phyloP scores from a whole-genome alignment of 2,888 invertebrate genomes.

The Athalia rosae region DNA sequence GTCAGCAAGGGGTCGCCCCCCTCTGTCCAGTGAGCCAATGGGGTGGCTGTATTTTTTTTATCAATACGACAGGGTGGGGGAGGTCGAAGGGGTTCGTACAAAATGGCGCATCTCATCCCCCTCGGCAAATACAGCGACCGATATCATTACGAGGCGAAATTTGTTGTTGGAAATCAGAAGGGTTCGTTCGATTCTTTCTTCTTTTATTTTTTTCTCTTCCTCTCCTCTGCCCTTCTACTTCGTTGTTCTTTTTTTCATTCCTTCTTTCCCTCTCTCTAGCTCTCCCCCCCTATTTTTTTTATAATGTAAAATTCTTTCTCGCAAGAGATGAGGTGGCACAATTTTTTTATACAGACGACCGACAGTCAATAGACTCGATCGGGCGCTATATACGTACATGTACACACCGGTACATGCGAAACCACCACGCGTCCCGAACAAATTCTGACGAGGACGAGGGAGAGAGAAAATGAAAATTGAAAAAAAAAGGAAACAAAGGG shows the following conservation, averaged over 20 bases:
- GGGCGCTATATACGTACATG: slow-evolving; percentile 23
- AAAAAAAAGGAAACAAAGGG: neutral
- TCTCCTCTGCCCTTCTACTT: neutral
- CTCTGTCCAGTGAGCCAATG: slow-evolving; percentile 69
- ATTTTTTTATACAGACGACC: slow-evolving; percentile 43
- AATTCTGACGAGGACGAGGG: slow-evolving; percentile 22
- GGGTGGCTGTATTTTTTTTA: slow-evolving; percentile 66
- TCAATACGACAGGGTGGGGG: slow-evolving; percentile 66
- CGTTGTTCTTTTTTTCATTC: neutral
- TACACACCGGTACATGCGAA: slow-evolving; percentile 14
- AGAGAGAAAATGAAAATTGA: neutral
- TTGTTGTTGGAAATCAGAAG: slow-evolving; percentile 41
- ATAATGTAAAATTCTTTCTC: slow-evolving; percentile 42
- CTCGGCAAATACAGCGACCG: slow-evolving; percentile 27
- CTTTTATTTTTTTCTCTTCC: slow-evolving; percentile 3
- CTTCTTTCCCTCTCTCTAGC: slow-evolving; percentile 1
- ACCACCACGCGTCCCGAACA: neutral
- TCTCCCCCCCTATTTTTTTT: slow-evolving; percentile 1
- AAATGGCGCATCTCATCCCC: slow-evolving; percentile 65
- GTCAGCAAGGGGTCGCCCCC: slow-evolving; percentile 72
- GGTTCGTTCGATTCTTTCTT: slow-evolving; percentile 16
- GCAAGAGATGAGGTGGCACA: slow-evolving; percentile 42
- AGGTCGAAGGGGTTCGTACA: slow-evolving; percentile 61
- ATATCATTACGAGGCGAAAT: slow-evolving; percentile 47
- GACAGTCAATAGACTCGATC: slow-evolving; percentile 42